Evolutionary conservation across 2,113 vertebrate genomes (phyloP), one percentile per base, ranked within the genome.

Genomic region (Poecilia latipinna): DNA sequence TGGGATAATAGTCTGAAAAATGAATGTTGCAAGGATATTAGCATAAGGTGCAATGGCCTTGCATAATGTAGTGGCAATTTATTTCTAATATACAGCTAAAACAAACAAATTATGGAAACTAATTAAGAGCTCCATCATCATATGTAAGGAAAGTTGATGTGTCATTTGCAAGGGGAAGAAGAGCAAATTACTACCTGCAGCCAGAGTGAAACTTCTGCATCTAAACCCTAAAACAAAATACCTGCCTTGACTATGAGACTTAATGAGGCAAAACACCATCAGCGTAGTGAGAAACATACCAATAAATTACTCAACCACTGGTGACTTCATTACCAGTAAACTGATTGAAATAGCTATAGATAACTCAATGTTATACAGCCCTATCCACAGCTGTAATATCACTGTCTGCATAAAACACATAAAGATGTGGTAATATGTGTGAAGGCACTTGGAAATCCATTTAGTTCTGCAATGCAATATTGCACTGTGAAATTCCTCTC

Each of bases 281-380:
- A 91, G 79, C 63, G 68, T 39, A 28, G 77, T n/a, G 77, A 85
- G 64, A 72, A 87, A 88, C 77, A 77, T 33, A 68, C 60, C 78
- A 44, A 92, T 91, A 87, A 87, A 90, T 91, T 80, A 90, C 86
- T 87, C 83, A 83, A 88, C 76, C 78, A 74, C 54, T 32, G 75
- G 86, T 70, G 75, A 88, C 86, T 91, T 90, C 89, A 93, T 92
- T 93, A 89, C 80, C 78, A 79, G 79, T 76, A 75, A 88, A 86
- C 88, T 86, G 84, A 90, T 76, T 79, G 79, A 88, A 89, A 85
- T 75, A 74, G 62, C 72, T 70, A 37, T 77, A 82, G 75, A 91
- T 89, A 88, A 87, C 74, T 86, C 80, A 82, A 61, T 69, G 74
- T 68, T 77, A 72, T 81, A 86, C 75, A 68, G 28, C 60, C 64